Percentiles rank a stretch among this genome's conserved stretches.
These are phyloP conservation scores for Tenthredo livida DNA, from an alignment of 2,888 invertebrate species.

Conservation along the genomic window DNA sequence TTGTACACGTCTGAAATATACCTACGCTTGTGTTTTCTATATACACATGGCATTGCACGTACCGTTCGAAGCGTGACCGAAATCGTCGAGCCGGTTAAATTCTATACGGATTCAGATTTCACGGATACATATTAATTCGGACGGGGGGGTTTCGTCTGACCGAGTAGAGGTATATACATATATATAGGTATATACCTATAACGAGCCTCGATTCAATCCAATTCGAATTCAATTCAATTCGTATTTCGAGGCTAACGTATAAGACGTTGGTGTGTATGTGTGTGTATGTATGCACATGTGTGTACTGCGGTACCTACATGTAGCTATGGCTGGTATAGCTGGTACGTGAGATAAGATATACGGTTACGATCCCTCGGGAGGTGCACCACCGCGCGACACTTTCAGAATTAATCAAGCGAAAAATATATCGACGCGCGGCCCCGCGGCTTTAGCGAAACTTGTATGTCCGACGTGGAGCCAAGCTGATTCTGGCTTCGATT, in stretches of 20 bases:
- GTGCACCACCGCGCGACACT: conserved; percentile 15
- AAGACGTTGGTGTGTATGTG: background rate
- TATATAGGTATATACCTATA: background rate
- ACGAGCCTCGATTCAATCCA: background rate
- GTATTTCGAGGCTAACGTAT: background rate
- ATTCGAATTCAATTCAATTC: conserved; percentile 3
- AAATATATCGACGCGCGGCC: conserved; percentile 13
- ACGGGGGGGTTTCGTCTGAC: background rate
- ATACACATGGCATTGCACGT: background rate
- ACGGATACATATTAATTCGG: background rate
- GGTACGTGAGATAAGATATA: conserved; percentile 35
- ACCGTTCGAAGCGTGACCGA: background rate
- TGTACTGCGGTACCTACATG: too few relatives aligned
- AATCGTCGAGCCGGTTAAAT: background rate
- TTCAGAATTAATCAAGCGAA: conserved; percentile 38
- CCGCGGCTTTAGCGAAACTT: background rate
- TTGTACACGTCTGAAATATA: too few relatives aligned
- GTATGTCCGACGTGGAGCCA: background rate
- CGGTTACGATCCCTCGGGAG: conserved; percentile 25
- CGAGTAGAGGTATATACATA: background rate
- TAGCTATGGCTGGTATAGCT: too few relatives aligned
- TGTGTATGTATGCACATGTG: too few relatives aligned
- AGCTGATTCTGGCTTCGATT: background rate
- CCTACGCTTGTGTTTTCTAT: too few relatives aligned
- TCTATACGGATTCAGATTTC: conserved; percentile 3